A percentile compares a stretch with the other conserved stretches of the same genome.
These are phyloP conservation scores for Limnephilus marmoratus DNA, from an alignment of 2,888 invertebrate species.

Conservation along the genomic window DNA sequence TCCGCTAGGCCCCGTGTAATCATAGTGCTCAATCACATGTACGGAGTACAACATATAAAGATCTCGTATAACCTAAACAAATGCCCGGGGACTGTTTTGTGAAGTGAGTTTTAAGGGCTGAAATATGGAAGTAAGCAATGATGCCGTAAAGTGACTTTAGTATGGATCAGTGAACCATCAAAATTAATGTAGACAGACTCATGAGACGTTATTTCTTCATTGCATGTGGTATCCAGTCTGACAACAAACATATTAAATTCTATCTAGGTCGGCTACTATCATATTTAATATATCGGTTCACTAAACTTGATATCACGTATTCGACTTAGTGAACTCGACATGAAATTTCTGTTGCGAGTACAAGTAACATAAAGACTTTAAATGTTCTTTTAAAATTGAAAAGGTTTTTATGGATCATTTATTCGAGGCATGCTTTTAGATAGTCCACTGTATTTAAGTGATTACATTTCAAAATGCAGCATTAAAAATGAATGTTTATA, in stretches of 20 bases:
- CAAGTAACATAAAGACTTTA: background rate
- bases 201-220: background rate
- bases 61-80: background rate
- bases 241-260: background rate
- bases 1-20: slow-evolving; percentile 26
- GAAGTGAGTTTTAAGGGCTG: background rate
- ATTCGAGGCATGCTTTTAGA: background rate
- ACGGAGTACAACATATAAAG: background rate
- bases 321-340: background rate
- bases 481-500: too few species aligned
- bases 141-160: background rate
- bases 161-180: background rate
- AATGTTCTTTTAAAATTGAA: too few species aligned
- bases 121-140: background rate
- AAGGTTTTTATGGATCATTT: too few species aligned
- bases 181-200: background rate
- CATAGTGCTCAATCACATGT: slow-evolving; percentile 41
- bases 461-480: too few species aligned
- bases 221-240: background rate
- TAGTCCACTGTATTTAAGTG: too few species aligned
- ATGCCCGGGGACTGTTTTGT: background rate
- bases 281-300: background rate
- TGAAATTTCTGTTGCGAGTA: background rate
- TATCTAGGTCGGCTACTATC: background rate
- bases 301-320: background rate